phyloP scores from a whole-genome alignment of 2,888 invertebrate species.

The Drosophila niveifrons region DNA sequence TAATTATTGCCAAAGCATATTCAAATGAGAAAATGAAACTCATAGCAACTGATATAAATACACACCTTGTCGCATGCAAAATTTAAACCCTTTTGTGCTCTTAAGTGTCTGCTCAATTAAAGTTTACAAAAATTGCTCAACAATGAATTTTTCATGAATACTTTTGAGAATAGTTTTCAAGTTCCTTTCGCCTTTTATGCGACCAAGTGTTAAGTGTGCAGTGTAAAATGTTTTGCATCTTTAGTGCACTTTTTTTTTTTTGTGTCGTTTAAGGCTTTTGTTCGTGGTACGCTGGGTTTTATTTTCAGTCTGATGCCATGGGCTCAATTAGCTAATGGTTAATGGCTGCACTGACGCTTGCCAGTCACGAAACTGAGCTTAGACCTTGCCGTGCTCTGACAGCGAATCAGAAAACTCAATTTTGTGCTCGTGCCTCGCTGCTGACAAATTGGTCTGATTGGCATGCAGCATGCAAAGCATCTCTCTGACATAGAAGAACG shows the following conservation, averaged over 20 bases:
- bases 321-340: slow-evolving; percentile 62
- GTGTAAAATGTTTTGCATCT: slow-evolving; percentile 27
- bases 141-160: slow-evolving; percentile 24
- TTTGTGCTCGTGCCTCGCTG: slow-evolving; percentile 33
- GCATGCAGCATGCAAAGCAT: slow-evolving; percentile 32
- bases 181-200: slow-evolving; percentile 2
- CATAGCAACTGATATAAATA: background rate
- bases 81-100: background rate
- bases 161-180: slow-evolving; percentile 22
- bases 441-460: slow-evolving; percentile 64
- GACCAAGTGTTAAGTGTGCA: slow-evolving; percentile 26
- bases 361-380: slow-evolving; percentile 54
- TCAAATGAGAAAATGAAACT: background rate
- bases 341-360: slow-evolving; percentile 54
- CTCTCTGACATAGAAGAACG: background rate
- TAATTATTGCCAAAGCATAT: background rate
- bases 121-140: slow-evolving; percentile 29
- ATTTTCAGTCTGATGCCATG: slow-evolving; percentile 22
- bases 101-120: background rate
- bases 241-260: slow-evolving; percentile 13
- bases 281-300: slow-evolving; percentile 33
- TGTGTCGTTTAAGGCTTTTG: slow-evolving; percentile 39
- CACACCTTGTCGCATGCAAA: background rate
- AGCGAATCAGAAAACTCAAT: slow-evolving; percentile 42
- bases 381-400: slow-evolving; percentile 17